Evolutionary conservation across 1,140 invertebrate genomes (phyloP).

Genomic region (Drosophila elegans): DNA sequence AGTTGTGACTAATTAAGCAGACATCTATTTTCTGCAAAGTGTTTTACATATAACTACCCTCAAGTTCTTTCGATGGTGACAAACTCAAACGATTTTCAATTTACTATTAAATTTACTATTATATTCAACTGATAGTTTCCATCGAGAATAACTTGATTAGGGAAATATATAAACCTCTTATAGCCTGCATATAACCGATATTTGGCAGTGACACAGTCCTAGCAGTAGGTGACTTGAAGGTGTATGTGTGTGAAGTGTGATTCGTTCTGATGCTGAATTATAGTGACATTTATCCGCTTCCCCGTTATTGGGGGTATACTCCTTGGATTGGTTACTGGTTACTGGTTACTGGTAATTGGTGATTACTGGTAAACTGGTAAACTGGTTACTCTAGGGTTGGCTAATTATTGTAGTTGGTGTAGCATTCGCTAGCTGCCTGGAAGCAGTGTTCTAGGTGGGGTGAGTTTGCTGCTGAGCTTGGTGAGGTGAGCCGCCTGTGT

Average conservation of each 20-base stretch:
- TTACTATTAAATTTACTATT: too few relatives aligned
- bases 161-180: too few relatives aligned
- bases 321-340: slow-evolving; percentile 11
- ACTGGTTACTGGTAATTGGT: slow-evolving; percentile 2
- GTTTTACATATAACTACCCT: background rate
- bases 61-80: background rate
- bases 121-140: too few relatives aligned
- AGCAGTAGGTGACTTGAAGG: slow-evolving; percentile 9
- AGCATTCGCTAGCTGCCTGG: slow-evolving; percentile 74
- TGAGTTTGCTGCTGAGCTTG: slow-evolving; percentile 74
- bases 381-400: slow-evolving; percentile 50
- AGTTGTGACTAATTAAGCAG: background rate
- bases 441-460: slow-evolving; percentile 81
- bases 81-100: too few relatives aligned
- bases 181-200: slow-evolving; percentile 21
- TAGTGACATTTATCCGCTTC: slow-evolving; percentile 21
- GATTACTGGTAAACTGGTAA: slow-evolving; percentile 15
- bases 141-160: too few relatives aligned
- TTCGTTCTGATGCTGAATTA: slow-evolving; percentile 2
- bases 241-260: background rate
- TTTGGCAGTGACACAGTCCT: slow-evolving; percentile 8
- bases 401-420: slow-evolving; percentile 70
- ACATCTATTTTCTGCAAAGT: too few relatives aligned
- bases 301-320: background rate
- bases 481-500: slow-evolving; percentile 49